Evolutionary conservation across 1,140 invertebrate genomes (phyloP).

Genomic region (Triops longicaudatus): DNA sequence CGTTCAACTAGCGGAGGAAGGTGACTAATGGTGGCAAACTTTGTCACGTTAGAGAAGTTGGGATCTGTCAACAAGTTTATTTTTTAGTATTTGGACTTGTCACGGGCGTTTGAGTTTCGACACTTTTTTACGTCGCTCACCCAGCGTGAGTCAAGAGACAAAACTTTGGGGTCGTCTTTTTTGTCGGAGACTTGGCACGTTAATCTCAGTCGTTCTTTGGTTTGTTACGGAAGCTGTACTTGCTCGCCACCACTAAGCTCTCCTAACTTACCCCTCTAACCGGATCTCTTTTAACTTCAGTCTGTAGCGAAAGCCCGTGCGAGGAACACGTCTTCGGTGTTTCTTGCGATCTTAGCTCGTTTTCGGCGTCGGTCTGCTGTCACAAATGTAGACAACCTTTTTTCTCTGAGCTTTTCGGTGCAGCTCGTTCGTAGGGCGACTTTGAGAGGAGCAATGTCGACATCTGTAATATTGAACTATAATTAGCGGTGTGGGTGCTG

Average conservation of each 20-base stretch:
- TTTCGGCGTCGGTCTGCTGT: too few relatives aligned
- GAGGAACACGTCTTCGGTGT: not conserved
- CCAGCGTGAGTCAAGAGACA: conserved; percentile 6
- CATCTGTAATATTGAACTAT: not conserved
- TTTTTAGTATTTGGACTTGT: not conserved
- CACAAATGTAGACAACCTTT: too few relatives aligned
- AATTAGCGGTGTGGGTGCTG: not conserved
- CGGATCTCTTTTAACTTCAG: not conserved
- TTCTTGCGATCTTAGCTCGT: too few relatives aligned
- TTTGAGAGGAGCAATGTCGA: too few relatives aligned
- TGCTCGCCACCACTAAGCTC: not conserved
- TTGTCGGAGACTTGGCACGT: not conserved
- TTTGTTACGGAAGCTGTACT: not conserved
- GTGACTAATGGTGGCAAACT: not conserved
- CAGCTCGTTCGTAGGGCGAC: too few relatives aligned
- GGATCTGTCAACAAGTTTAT: not conserved
- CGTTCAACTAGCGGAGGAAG: conserved; percentile 2
- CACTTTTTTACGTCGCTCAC: not conserved
- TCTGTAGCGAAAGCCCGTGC: not conserved
- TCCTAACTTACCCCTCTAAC: not conserved
- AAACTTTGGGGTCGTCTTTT: not conserved
- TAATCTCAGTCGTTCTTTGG: not conserved
- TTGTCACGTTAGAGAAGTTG: not conserved
- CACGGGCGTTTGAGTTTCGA: not conserved
- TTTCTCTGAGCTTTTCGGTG: too few relatives aligned